Evolutionary conservation across 2,113 vertebrate genomes (phyloP).

Genomic region (Myotis brandtii): DNA sequence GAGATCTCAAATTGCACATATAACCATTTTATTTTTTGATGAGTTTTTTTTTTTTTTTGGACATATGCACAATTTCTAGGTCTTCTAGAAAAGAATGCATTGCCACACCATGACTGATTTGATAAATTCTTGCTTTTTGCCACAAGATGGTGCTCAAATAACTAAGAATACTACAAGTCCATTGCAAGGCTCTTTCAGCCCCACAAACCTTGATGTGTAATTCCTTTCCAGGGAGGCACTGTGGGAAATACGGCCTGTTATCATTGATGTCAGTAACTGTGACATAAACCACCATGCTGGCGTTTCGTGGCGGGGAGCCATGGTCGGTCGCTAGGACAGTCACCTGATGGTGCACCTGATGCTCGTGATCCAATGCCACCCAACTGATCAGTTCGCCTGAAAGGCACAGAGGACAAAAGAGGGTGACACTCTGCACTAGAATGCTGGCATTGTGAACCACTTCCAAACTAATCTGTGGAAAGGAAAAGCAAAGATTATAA

Average conservation of each 20-base stretch:
- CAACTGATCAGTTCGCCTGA: conserved; percentile 94
- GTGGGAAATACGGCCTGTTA: conserved; percentile 90
- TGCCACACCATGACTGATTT: background rate
- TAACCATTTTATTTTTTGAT: background rate
- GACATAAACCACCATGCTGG: conserved; percentile 87
- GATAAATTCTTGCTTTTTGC: conserved; percentile 63
- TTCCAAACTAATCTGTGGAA: background rate
- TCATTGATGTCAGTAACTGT: conserved; percentile 92
- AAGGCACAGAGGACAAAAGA: background rate
- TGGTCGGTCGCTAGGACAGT: conserved; percentile 91
- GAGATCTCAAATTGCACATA: background rate
- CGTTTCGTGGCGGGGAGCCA: conserved; percentile 89
- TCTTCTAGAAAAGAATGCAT: background rate
- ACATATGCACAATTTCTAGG: background rate
- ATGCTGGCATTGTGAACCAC: accelerated
- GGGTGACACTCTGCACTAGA: background rate
- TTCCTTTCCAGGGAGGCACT: conserved; percentile 84
- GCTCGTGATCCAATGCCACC: conserved; percentile 91
- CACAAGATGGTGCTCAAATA: conserved; percentile 83
- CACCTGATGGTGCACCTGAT: conserved; percentile 88
- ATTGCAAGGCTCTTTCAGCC: background rate
- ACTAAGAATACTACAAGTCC: background rate
- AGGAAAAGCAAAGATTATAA: background rate
- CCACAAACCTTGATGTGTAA: conserved; percentile 88
- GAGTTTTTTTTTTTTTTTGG: background rate